These are phyloP conservation scores for Perizoma affinitatum DNA, from an alignment of 2,888 invertebrate genomes.

Conservation along the genomic window DNA sequence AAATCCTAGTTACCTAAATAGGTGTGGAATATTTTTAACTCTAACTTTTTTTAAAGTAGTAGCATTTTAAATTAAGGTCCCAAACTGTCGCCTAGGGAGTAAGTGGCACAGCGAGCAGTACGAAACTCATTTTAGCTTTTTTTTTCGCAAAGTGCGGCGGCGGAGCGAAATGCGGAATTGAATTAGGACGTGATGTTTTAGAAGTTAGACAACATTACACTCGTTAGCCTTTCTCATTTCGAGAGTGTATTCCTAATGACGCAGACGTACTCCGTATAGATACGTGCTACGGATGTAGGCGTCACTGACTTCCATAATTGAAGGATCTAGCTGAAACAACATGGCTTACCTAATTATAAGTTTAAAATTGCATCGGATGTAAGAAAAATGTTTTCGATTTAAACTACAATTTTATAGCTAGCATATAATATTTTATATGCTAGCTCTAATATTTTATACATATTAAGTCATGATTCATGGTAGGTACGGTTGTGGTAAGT, in stretches of 20 bases:
- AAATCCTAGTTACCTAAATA: not conserved
- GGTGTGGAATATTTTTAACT: slow-evolving; percentile 8
- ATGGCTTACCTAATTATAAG: too few relatives aligned
- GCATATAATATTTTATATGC: too few relatives aligned
- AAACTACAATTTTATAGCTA: not conserved
- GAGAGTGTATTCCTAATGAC: slow-evolving; percentile 36
- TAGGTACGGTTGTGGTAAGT: too few relatives aligned
- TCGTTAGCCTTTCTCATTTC: slow-evolving; percentile 41
- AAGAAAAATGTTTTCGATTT: not conserved
- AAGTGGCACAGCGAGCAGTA: slow-evolving; percentile 38
- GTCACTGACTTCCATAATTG: slow-evolving; percentile 25
- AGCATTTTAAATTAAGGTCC: slow-evolving; percentile 21
- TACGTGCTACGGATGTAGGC: slow-evolving; percentile 28
- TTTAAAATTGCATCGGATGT: not conserved
- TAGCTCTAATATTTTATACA: too few relatives aligned
- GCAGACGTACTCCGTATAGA: slow-evolving; percentile 20
- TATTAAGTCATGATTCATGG: too few relatives aligned
- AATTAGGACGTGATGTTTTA: slow-evolving; percentile 45
- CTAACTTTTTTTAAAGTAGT: slow-evolving; percentile 22
- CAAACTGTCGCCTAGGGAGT: slow-evolving; percentile 32
- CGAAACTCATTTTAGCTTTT: slow-evolving; percentile 29
- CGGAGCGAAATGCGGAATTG: slow-evolving; percentile 38
- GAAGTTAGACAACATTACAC: slow-evolving; percentile 37
- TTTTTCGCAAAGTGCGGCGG: slow-evolving; percentile 31
- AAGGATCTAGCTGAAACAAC: slow-evolving; percentile 8